Percentiles rank a stretch among this genome's conserved stretches.
Evolutionary conservation across 1,140 invertebrate species (phyloP).

Genomic region (Yoshiicerus persimilis): DNA sequence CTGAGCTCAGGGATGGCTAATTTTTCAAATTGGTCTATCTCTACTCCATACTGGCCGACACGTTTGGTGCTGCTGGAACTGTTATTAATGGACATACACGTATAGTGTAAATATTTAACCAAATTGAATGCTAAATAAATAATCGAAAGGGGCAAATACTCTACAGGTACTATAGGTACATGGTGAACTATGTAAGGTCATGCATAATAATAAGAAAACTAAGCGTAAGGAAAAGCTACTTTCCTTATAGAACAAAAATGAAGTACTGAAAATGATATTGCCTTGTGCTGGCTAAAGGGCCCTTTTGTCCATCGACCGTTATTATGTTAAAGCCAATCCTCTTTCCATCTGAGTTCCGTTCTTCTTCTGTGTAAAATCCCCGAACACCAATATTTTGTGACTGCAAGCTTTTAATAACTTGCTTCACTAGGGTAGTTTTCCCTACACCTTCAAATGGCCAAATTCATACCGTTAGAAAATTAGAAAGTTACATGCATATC

Average conservation of each 20-base stretch:
- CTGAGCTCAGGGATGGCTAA: constrained; percentile 57
- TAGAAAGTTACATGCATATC: background rate
- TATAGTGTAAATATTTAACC: too few species aligned
- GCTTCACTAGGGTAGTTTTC: background rate
- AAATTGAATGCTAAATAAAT: too few species aligned
- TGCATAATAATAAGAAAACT: too few species aligned
- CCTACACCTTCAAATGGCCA: background rate
- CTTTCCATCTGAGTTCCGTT: background rate
- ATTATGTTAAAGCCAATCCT: background rate
- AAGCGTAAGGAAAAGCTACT: background rate
- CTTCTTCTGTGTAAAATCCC: background rate
- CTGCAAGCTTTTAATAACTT: background rate
- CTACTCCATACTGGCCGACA: constrained; percentile 52
- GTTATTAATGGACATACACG: too few species aligned
- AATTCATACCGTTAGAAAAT: too few species aligned
- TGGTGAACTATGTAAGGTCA: too few species aligned
- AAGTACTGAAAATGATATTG: background rate
- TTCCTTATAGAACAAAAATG: background rate
- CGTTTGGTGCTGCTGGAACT: background rate
- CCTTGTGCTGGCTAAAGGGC: background rate
- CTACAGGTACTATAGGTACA: too few species aligned
- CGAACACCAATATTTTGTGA: background rate
- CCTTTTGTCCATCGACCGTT: background rate
- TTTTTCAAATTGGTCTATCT: constrained; percentile 62
- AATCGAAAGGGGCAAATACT: too few species aligned